Evolutionary conservation across 2,888 invertebrate genomes (phyloP).

Genomic region (Octodonta nipae): DNA sequence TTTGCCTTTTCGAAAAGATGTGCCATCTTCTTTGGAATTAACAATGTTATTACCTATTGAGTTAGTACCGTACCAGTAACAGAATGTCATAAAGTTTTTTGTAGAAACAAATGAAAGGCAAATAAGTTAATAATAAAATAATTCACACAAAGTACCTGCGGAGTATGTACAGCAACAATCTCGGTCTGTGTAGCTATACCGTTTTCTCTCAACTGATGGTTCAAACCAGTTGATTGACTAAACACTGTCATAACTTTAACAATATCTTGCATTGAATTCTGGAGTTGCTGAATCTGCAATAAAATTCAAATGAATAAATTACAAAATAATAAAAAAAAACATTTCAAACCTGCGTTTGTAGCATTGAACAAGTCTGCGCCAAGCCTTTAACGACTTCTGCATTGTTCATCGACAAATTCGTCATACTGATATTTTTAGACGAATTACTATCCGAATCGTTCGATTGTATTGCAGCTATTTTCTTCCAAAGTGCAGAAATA

Average conservation of each 20-base stretch:
- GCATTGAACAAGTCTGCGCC: slow-evolving; percentile 58
- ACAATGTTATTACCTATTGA: no score
- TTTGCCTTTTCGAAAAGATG: no score
- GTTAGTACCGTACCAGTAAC: no score
- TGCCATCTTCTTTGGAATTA: no score
- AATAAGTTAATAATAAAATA: not conserved
- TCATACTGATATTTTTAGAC: slow-evolving; percentile 18
- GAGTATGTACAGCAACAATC: slow-evolving; percentile 63
- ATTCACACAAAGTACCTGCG: slow-evolving; percentile 40
- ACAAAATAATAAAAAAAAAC: no score
- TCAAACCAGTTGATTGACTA: slow-evolving; percentile 27
- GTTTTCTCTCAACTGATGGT: slow-evolving; percentile 28
- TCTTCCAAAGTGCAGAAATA: slow-evolving; percentile 79
- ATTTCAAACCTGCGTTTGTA: slow-evolving; percentile 59
- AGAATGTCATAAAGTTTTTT: no score
- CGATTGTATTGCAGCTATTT: slow-evolving; percentile 57
- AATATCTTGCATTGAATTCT: slow-evolving; percentile 66
- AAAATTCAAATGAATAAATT: slow-evolving; percentile 2
- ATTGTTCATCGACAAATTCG: slow-evolving; percentile 34
- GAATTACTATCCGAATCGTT: slow-evolving; percentile 9
- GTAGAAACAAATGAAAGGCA: slow-evolving; percentile 1
- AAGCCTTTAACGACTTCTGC: slow-evolving; percentile 56
- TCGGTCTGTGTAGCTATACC: slow-evolving; percentile 66
- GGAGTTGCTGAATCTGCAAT: slow-evolving; percentile 59
- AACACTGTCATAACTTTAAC: slow-evolving; percentile 53